A percentile compares a stretch with the other conserved stretches of the same genome.
These are phyloP conservation scores for Hyperoplus immaculatus DNA, from an alignment of 2,797 vertebrate genomes.

Conservation along the genomic window DNA sequence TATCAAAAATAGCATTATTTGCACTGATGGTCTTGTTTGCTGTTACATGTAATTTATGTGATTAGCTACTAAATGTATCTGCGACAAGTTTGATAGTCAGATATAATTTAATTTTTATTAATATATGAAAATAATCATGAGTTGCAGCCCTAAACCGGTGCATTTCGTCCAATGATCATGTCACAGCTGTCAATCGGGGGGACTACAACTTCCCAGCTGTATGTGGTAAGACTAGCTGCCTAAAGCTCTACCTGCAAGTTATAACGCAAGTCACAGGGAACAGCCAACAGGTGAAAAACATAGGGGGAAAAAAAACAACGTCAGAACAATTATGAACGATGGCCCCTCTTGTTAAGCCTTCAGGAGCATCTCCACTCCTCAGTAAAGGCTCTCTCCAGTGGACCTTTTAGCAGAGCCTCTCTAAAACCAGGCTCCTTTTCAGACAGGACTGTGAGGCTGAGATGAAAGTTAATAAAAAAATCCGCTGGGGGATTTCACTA, in stretches of 20 bases:
- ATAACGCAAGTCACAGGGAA: conserved; percentile 76
- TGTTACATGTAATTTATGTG: too few species aligned
- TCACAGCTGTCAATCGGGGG: conserved; percentile 17
- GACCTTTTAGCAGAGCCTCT: conserved; percentile 18
- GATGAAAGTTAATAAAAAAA: conserved; percentile 6
- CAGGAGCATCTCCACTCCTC: conserved; percentile 13
- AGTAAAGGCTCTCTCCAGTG: conserved; percentile 5
- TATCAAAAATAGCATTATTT: too few species aligned
- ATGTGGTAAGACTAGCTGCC: conserved; percentile 66
- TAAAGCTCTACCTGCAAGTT: conserved; percentile 72
- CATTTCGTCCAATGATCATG: conserved; percentile 18
- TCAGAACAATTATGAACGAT: neutral
- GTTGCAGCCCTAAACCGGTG: conserved; percentile 21
- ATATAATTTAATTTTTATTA: neutral
- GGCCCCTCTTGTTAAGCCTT: conserved; percentile 11
- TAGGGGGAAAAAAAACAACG: neutral
- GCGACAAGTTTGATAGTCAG: too few species aligned
- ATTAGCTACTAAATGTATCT: too few species aligned
- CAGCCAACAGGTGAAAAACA: conserved; percentile 15
- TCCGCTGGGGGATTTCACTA: neutral
- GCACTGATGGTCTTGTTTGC: too few species aligned
- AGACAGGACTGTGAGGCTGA: conserved; percentile 11
- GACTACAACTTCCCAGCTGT: conserved; percentile 13
- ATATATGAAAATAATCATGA: neutral
- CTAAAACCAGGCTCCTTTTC: conserved; percentile 3